phyloP scores from a whole-genome alignment of 2,797 vertebrate genomes.

The Ceryle rudis region DNA sequence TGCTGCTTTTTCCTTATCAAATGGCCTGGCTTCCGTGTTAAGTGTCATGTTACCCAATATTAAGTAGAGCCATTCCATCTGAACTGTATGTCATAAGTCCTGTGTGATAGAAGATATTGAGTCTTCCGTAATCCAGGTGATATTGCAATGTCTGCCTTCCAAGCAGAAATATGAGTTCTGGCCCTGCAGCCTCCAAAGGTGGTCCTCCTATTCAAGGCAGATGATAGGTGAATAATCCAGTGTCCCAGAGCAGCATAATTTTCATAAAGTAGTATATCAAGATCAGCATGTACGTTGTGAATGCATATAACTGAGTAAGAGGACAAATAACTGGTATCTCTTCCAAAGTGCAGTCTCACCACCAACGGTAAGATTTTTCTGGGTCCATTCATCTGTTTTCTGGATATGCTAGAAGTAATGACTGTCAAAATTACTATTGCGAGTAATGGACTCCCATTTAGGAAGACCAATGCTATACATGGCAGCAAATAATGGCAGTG shows the following conservation, averaged over 20 bases:
- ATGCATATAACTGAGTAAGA: neutral
- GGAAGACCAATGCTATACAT: neutral
- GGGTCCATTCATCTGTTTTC: neutral
- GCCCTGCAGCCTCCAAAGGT: neutral
- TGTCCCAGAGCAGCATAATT: neutral
- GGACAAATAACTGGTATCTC: neutral
- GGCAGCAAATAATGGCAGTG: neutral
- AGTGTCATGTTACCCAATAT: neutral
- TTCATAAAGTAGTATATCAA: neutral
- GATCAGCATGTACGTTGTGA: neutral
- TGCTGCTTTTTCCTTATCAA: slow-evolving; percentile 6
- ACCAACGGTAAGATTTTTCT: neutral
- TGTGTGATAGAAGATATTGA: neutral
- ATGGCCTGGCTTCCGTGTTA: neutral
- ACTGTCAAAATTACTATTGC: neutral
- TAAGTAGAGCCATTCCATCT: neutral
- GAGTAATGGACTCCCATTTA: neutral
- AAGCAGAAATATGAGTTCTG: neutral
- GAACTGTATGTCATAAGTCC: neutral
- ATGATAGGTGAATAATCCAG: neutral
- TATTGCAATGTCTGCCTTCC: neutral
- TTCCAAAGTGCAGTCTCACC: neutral
- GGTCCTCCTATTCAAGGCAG: neutral
- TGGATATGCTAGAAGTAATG: neutral
- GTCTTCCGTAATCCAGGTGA: neutral